Conservation (phyloP, 2,113 vertebrate genomes). For the Thunnus maccoyii region DNA sequence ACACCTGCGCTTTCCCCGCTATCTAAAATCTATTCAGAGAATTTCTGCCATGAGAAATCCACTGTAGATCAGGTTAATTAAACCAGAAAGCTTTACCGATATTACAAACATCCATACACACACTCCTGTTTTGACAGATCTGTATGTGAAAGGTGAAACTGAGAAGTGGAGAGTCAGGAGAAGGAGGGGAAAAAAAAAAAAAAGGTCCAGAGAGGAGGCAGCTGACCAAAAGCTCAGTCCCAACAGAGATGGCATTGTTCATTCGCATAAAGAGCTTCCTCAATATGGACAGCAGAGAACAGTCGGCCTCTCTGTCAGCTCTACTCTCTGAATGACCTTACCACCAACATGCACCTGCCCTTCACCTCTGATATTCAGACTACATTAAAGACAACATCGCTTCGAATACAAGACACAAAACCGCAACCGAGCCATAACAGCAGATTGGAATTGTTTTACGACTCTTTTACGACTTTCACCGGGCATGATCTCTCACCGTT, state of each 20-base stretch:
- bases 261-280: constrained; percentile 72
- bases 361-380: constrained; percentile 55
- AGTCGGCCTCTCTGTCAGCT: constrained; percentile 74
- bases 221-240: constrained; percentile 59
- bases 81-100: neutral
- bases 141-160: constrained; percentile 43
- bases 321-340: constrained; percentile 63
- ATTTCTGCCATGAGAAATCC: neutral
- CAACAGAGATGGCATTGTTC: constrained; percentile 83
- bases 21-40: neutral
- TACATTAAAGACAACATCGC: constrained; percentile 18
- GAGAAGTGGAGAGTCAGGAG: constrained; percentile 11
- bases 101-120: neutral
- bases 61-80: neutral
- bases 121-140: constrained; percentile 41
- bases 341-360: constrained; percentile 65
- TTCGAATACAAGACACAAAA: neutral
- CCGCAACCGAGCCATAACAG: too few species aligned
- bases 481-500: constrained; percentile 87
- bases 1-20: neutral
- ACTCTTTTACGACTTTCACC: neutral
- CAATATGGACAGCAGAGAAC: constrained; percentile 74
- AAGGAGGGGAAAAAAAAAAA: neutral
- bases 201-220: constrained; percentile 47
- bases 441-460: too few species aligned